Conservation (phyloP, 2,113 vertebrate genomes). For the Pomatostomus ruficeps region DNA sequence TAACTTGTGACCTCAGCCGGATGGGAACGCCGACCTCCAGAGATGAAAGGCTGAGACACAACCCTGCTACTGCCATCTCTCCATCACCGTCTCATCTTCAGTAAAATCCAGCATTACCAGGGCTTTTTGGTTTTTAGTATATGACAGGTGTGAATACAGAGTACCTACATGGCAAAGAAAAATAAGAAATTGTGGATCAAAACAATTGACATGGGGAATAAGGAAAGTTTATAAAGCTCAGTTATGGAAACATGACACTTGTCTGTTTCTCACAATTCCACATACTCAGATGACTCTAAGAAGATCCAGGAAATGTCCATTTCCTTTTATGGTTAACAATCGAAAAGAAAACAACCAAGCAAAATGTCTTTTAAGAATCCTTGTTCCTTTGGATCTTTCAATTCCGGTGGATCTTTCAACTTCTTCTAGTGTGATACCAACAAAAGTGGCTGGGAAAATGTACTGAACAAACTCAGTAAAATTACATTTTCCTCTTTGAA, state of each 20-base stretch:
- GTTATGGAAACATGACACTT: background rate
- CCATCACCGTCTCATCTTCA: background rate
- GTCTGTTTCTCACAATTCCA: background rate
- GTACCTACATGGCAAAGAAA: background rate
- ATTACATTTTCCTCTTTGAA: slow-evolving; percentile 4
- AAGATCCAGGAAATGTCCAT: background rate
- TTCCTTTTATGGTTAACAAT: background rate
- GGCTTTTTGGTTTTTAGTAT: background rate
- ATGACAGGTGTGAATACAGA: background rate
- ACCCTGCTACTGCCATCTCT: background rate
- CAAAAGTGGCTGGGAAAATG: slow-evolving; percentile 10
- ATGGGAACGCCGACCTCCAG: background rate
- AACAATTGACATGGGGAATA: background rate
- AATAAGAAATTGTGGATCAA: background rate
- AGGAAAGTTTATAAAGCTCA: background rate
- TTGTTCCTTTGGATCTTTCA: background rate
- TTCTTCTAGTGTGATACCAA: background rate
- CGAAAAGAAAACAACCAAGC: background rate
- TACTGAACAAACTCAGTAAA: background rate
- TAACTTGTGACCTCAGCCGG: slow-evolving; percentile 46
- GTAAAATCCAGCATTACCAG: background rate
- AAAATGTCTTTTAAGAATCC: background rate
- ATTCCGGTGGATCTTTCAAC: slow-evolving; percentile 29
- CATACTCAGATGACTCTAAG: background rate
- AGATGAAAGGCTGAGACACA: slow-evolving; percentile 6